These are phyloP conservation scores for Colinus virginianus DNA, from an alignment of 2,113 vertebrate species.

Conservation along the genomic window DNA sequence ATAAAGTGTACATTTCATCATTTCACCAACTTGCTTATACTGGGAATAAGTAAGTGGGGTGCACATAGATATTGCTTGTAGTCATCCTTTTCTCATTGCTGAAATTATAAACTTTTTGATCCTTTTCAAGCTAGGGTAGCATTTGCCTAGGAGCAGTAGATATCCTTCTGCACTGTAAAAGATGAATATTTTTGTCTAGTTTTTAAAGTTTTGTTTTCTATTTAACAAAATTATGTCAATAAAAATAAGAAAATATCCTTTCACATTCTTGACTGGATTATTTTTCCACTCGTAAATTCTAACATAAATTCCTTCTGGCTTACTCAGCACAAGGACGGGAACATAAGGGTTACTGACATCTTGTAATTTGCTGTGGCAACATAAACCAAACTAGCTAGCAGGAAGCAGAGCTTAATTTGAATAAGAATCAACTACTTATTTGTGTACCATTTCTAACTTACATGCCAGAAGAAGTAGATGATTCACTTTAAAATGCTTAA, in stretches of 20 bases:
- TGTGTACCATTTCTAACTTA: neutral
- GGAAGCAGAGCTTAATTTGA: conserved; percentile 7
- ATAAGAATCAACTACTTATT: conserved; percentile 12
- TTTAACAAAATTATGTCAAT: neutral
- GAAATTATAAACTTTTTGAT: neutral
- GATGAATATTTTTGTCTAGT: neutral
- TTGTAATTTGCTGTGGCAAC: conserved; percentile 24
- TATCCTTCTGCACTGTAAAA: neutral
- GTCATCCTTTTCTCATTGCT: neutral
- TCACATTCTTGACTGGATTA: neutral
- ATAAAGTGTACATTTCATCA: neutral
- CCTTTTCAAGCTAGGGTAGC: neutral
- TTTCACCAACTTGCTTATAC: neutral
- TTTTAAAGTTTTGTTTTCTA: neutral
- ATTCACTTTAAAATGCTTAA: neutral
- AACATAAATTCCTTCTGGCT: neutral
- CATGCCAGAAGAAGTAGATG: neutral
- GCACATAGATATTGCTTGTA: neutral
- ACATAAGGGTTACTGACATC: conserved; percentile 24
- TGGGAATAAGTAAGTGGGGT: neutral
- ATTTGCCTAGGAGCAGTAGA: neutral
- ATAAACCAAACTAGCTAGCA: conserved; percentile 13
- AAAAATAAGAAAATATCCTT: conserved; percentile 1
- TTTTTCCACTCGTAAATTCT: neutral
- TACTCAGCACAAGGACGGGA: neutral